These are phyloP conservation scores for Phylloscopus collybita DNA, from an alignment of 2,797 vertebrate species.

Conservation along the genomic window DNA sequence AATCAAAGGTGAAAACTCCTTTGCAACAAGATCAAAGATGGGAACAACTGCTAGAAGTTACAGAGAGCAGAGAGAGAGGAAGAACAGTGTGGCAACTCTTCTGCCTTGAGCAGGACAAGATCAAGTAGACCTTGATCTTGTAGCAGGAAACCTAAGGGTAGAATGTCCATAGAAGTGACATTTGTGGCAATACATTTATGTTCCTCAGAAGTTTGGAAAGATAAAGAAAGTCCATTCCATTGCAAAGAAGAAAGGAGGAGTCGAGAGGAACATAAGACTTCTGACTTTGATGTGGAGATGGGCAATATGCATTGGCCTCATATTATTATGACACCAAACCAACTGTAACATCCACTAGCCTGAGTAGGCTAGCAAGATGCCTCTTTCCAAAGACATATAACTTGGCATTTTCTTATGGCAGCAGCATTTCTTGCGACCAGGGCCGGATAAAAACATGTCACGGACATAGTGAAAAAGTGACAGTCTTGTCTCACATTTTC, in stretches of 20 bases:
- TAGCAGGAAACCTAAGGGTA: background rate
- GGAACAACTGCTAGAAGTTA: background rate
- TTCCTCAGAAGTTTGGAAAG: background rate
- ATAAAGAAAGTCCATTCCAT: background rate
- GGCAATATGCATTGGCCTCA: background rate
- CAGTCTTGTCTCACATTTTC: background rate
- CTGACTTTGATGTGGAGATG: background rate
- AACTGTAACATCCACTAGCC: background rate
- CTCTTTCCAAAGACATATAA: background rate
- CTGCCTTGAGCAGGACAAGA: background rate
- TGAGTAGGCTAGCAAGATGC: background rate
- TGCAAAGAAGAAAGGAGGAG: background rate
- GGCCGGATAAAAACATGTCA: background rate
- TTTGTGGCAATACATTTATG: background rate
- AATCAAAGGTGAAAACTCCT: background rate
- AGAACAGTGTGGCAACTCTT: background rate
- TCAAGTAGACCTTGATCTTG: background rate
- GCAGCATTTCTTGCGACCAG: background rate
- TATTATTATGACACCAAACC: background rate
- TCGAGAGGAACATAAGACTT: background rate
- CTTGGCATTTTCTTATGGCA: background rate
- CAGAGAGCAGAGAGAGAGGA: background rate
- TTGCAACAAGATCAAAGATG: background rate
- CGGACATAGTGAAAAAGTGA: background rate
- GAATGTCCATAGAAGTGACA: background rate